phyloP scores from a whole-genome alignment of 2,113 vertebrate species.

The Ranitomeya variabilis region DNA sequence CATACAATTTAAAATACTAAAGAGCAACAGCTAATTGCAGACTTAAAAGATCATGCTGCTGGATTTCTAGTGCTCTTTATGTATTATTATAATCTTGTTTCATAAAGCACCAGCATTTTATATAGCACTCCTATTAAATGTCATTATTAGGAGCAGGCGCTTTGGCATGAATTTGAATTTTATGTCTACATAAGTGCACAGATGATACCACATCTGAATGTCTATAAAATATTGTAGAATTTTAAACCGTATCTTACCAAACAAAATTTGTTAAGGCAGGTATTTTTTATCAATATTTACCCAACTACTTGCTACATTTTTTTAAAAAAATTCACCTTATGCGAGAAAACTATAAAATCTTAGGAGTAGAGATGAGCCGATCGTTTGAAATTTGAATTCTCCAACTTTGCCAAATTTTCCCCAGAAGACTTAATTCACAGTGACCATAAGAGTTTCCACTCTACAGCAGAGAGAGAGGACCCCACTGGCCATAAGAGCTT shows the following conservation, averaged over 20 bases:
- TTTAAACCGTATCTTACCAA: neutral
- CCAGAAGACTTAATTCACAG: too few relatives aligned
- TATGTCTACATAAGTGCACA: conserved; percentile 12
- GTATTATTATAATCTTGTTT: neutral
- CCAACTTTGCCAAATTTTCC: too few relatives aligned
- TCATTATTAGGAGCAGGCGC: neutral
- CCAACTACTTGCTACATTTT: neutral
- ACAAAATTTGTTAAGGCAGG: neutral
- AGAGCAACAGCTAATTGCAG: neutral
- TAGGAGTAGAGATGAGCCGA: too few relatives aligned
- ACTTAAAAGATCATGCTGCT: neutral
- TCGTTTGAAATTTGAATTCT: too few relatives aligned
- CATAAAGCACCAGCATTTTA: neutral
- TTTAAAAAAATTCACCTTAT: too few relatives aligned
- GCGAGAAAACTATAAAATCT: too few relatives aligned
- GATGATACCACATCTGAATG: conserved; percentile 27
- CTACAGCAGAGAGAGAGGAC: too few relatives aligned
- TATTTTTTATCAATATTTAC: neutral
- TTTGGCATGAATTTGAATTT: neutral
- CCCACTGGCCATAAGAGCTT: too few relatives aligned
- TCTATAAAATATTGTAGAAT: neutral
- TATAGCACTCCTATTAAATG: neutral
- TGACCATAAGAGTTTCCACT: too few relatives aligned
- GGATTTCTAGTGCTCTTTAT: neutral
- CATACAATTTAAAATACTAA: neutral